Evolutionary conservation across 2,797 vertebrate genomes (phyloP), one percentile per base, ranked within the genome.

Genomic region (Coendou prehensilis): DNA sequence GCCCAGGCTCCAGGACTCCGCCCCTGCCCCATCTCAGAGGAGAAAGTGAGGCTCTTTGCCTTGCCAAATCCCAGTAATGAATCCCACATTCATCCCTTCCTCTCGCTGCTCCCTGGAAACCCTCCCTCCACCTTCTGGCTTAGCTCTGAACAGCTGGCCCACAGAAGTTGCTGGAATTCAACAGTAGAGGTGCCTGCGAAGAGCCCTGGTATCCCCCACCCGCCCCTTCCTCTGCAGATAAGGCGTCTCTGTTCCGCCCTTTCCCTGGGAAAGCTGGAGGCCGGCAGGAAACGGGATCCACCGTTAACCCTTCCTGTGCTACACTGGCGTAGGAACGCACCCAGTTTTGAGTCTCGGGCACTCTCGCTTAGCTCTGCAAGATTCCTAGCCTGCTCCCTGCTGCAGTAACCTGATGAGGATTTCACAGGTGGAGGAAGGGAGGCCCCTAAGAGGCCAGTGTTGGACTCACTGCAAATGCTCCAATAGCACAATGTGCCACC

Each of bases 141-240:
- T 7, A 5, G 0, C 37, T 57, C 91, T 1, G 57, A 87, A 93
- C 96, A 96, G 98, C 98, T 98, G 97, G 97, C 56, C 93, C 6
- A 91, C 98, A 97, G 96, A 96, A 87, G n/a, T 69, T 5, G 1
- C 61, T 5, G 86, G 81, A 2, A 33, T 50, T 41, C 14, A 83
- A 54, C 6, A 0, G 69, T 67, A 52, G 75, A 63, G 89, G 87
- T 13, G 64, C 50, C 92, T 41, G 57, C 1, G 11, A 71, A 80
- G 73, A 87, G 45, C 57, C 47, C 17, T 15, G 15, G 91, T 64
- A 41, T 45, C 37, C 96, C 89, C 83, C 67, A 23, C 96, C 95
- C 64, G 59, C 96, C 86, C 79, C 95, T 88, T 91, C 93, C 96
- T 94, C 90, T 10, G 78, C 20, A 84, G 96, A 95, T 95, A 91